Conservation (phyloP, 2,888 invertebrate genomes). For the Myopa testacea region DNA sequence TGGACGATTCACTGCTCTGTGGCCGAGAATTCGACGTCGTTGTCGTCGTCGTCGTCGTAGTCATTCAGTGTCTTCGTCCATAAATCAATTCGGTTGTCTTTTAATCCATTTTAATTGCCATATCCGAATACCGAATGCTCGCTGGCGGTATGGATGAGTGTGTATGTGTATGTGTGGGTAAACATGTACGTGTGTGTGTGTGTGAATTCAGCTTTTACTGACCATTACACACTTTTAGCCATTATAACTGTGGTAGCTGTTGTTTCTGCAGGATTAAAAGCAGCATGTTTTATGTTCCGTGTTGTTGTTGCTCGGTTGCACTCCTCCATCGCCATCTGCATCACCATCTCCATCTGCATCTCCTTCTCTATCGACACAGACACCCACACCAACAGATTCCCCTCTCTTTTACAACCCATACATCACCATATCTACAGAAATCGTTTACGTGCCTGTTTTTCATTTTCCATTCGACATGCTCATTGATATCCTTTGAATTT, state of each 20-base stretch:
- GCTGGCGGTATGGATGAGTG: background rate
- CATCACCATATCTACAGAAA: conserved; percentile 47
- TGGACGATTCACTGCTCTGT: conserved; percentile 19
- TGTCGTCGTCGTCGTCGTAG: conserved; percentile 60
- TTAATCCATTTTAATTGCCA: conserved; percentile 55
- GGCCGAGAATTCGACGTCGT: conserved; percentile 54
- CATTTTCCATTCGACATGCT: conserved; percentile 28
- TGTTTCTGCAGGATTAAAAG: conserved; percentile 32
- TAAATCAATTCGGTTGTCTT: conserved; percentile 58
- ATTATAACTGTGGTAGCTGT: conserved; percentile 43
- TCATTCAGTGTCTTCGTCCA: conserved; percentile 63
- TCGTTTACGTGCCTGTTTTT: conserved; percentile 18
- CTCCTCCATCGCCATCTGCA: background rate
- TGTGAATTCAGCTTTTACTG: conserved; percentile 18
- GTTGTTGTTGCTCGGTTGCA: background rate
- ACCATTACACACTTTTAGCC: conserved; percentile 43
- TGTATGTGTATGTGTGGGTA: background rate
- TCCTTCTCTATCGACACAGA: background rate
- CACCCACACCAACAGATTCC: background rate
- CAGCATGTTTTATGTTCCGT: conserved; percentile 6
- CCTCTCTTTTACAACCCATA: background rate
- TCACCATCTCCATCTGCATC: background rate
- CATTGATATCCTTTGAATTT: conserved; percentile 33
- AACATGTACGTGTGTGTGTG: background rate
- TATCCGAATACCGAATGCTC: conserved; percentile 19